A percentile compares a stretch with the other conserved stretches of the same genome.
These are phyloP conservation scores for Athalia cordata DNA, from an alignment of 2,888 invertebrate species.

Conservation along the genomic window DNA sequence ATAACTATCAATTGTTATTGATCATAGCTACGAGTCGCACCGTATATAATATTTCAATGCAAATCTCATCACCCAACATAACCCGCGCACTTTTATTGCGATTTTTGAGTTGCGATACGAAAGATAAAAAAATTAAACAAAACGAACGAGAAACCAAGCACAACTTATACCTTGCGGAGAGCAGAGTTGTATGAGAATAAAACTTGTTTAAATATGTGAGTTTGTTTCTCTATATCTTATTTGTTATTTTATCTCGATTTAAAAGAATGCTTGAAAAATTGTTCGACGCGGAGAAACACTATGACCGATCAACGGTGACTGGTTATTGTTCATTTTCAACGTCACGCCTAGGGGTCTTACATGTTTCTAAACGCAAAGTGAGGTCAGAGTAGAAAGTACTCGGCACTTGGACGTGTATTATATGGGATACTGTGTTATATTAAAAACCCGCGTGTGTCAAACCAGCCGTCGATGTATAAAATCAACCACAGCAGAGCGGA, in stretches of 20 bases:
- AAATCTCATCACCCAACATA: too few relatives aligned
- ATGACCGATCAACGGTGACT: slow-evolving; percentile 8
- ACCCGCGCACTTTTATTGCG: too few relatives aligned
- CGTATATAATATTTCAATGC: too few relatives aligned
- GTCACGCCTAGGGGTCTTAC: slow-evolving; percentile 29
- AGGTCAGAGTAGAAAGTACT: slow-evolving; percentile 68
- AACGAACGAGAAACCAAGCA: too few relatives aligned
- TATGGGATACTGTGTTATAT: neutral
- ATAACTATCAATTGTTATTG: neutral
- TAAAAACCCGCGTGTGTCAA: slow-evolving; percentile 33
- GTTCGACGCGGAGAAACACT: neutral
- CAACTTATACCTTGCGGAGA: too few relatives aligned
- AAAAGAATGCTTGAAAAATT: neutral
- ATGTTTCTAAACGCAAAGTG: slow-evolving; percentile 48
- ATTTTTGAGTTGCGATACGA: too few relatives aligned
- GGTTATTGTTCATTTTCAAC: slow-evolving; percentile 36
- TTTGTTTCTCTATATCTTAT: too few relatives aligned
- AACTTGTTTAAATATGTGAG: too few relatives aligned
- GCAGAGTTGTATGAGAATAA: too few relatives aligned
- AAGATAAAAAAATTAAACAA: too few relatives aligned
- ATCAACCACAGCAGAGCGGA: slow-evolving; percentile 36
- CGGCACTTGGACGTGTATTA: slow-evolving; percentile 52
- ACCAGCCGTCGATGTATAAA: neutral
- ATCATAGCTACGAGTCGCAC: neutral
- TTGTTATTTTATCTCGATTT: too few relatives aligned